Conservation (phyloP, 1,140 invertebrate genomes). For the Charaxes varanes region DNA sequence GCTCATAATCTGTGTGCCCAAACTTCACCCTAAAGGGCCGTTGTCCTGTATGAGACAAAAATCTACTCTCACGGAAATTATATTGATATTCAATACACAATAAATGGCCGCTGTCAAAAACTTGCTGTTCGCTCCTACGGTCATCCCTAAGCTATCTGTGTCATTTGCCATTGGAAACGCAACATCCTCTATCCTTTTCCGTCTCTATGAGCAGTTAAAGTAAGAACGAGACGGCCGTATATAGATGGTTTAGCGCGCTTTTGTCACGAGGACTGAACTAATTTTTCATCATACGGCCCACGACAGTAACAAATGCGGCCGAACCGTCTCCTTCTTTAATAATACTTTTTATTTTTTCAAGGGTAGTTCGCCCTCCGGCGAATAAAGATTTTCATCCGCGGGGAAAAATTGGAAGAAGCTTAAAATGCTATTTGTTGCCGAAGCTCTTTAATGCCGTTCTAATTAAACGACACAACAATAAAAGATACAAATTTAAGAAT, state of each 20-base stretch:
- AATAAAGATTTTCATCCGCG: conserved; percentile 68
- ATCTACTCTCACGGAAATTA: conserved; percentile 72
- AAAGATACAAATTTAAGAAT: neutral
- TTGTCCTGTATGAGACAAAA: conserved; percentile 61
- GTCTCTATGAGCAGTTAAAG: conserved; percentile 25
- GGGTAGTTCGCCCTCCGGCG: conserved; percentile 66
- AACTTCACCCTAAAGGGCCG: conserved; percentile 57
- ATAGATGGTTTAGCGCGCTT: conserved; percentile 65
- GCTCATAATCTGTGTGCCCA: conserved; percentile 65
- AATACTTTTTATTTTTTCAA: conserved; percentile 75
- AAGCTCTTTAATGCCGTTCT: conserved; percentile 24
- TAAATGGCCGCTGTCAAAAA: conserved; percentile 74
- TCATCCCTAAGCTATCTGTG: conserved; percentile 73
- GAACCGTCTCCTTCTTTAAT: conserved; percentile 76
- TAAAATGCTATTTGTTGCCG: conserved; percentile 61
- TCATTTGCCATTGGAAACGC: conserved; percentile 72
- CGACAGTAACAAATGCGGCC: conserved; percentile 75
- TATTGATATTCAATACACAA: conserved; percentile 76
- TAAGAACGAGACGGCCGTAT: conserved; percentile 48
- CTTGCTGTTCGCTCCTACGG: conserved; percentile 73
- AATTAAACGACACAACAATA: conserved; percentile 20
- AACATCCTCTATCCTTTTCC: conserved; percentile 34
- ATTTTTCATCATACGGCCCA: conserved; percentile 75
- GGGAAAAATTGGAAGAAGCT: conserved; percentile 68
- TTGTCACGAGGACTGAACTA: conserved; percentile 73